These are phyloP conservation scores for Aphelinus certus DNA, from an alignment of 1,140 invertebrate genomes.

Conservation along the genomic window DNA sequence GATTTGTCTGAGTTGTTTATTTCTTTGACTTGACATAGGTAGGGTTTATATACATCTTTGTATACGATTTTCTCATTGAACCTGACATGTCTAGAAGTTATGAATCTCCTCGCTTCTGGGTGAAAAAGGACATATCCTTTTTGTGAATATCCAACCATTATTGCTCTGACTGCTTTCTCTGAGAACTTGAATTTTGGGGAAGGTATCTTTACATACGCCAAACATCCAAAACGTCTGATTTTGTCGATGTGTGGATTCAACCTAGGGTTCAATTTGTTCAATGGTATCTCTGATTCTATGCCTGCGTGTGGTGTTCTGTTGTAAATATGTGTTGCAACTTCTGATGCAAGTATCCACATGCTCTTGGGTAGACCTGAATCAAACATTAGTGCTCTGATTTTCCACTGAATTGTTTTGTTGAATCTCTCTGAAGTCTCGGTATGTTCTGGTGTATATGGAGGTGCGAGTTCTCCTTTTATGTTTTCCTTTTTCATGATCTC, in stretches of 20 bases:
- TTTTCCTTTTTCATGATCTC: not conserved
- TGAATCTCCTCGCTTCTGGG: not conserved
- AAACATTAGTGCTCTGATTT: not conserved
- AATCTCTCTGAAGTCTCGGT: not conserved
- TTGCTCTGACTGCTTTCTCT: slow-evolving; percentile 6
- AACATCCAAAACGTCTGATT: slow-evolving; percentile 12
- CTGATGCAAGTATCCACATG: not conserved
- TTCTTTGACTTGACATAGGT: not conserved
- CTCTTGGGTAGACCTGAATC: not conserved
- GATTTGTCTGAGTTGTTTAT: not conserved
- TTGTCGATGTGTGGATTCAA: not conserved
- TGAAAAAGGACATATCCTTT: slow-evolving; percentile 1
- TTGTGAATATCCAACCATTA: not conserved
- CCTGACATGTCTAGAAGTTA: slow-evolving; percentile 4
- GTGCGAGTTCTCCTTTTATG: too few species aligned
- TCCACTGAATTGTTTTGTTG: slow-evolving; percentile 5
- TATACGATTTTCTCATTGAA: slow-evolving; percentile 14
- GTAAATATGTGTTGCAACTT: not conserved
- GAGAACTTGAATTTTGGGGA: slow-evolving; percentile 1
- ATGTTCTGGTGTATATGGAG: too few species aligned
- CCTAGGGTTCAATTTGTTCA: not conserved
- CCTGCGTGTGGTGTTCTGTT: not conserved
- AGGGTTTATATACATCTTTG: not conserved
- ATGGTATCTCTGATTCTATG: not conserved
- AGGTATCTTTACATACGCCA: slow-evolving; percentile 4